Percentiles rank a stretch among this genome's conserved stretches.
Evolutionary conservation across 2,888 invertebrate species (phyloP).

Genomic region (Campaea margaritaria): DNA sequence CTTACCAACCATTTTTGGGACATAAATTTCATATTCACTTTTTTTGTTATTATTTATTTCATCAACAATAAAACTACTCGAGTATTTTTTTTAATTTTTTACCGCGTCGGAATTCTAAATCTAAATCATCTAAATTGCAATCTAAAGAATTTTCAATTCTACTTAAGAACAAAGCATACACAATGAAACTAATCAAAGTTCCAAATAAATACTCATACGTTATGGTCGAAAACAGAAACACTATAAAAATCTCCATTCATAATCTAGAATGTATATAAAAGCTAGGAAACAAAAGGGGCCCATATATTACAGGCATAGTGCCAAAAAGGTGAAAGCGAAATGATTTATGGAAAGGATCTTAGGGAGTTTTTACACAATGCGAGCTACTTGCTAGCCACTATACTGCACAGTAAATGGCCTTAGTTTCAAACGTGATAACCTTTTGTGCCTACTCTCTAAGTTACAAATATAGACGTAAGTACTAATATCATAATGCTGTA

Average conservation of each 20-base stretch:
- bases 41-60: too few relatives aligned
- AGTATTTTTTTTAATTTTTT: too few relatives aligned
- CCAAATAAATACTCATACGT: neutral
- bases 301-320: constrained; percentile 32
- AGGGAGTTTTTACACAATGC: constrained; percentile 4
- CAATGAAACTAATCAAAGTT: neutral
- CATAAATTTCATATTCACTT: too few relatives aligned
- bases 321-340: constrained; percentile 37
- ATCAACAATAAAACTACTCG: too few relatives aligned
- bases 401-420: neutral
- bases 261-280: constrained; percentile 23
- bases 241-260: constrained; percentile 3
- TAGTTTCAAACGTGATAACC: constrained; percentile 1
- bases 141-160: too few relatives aligned
- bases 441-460: neutral
- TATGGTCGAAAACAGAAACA: constrained; percentile 14
- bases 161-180: neutral
- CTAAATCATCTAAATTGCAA: too few relatives aligned
- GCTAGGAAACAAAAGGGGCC: constrained; percentile 25
- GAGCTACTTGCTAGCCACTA: constrained; percentile 9
- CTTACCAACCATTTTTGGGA: too few relatives aligned
- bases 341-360: constrained; percentile 36
- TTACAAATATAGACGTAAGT: too few relatives aligned
- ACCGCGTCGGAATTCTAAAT: too few relatives aligned
- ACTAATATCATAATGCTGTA: too few relatives aligned